These are phyloP conservation scores for Muntiacus reevesi DNA, from an alignment of 2,113 vertebrate species.

Conservation along the genomic window DNA sequence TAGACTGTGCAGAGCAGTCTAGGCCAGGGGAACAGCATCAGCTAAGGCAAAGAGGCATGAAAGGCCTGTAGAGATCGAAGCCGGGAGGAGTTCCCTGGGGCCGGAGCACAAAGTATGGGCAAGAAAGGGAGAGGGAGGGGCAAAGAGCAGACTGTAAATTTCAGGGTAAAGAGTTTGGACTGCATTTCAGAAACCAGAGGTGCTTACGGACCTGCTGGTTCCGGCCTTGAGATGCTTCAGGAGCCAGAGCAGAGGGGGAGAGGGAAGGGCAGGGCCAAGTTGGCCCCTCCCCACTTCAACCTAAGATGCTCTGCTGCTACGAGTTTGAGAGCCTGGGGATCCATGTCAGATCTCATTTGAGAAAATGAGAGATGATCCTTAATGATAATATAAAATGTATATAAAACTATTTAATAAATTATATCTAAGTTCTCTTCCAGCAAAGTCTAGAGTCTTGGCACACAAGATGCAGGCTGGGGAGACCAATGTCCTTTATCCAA, in stretches of 20 bases:
- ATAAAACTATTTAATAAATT: not conserved
- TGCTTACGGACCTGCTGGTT: not conserved
- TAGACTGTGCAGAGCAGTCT: not conserved
- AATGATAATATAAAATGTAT: not conserved
- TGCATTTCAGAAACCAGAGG: not conserved
- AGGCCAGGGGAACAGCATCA: not conserved
- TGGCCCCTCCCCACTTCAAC: not conserved
- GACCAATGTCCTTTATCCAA: not conserved
- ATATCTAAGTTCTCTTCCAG: not conserved
- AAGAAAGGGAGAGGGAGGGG: not conserved
- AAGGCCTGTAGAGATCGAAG: too few species aligned
- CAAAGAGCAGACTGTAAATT: not conserved
- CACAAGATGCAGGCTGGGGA: not conserved
- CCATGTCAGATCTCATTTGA: not conserved
- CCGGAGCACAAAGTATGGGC: too few species aligned
- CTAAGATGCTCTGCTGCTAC: not conserved
- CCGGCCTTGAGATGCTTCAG: not conserved
- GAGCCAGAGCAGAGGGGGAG: not conserved
- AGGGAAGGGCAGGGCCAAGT: not conserved
- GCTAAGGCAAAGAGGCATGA: not conserved
- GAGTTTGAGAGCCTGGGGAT: not conserved
- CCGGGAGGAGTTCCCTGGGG: accelerated
- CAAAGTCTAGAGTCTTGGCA: not conserved
- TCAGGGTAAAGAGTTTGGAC: not conserved
- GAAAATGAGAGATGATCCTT: not conserved